phyloP scores from a whole-genome alignment of 2,888 invertebrate genomes.

The Tholera decimalis region DNA sequence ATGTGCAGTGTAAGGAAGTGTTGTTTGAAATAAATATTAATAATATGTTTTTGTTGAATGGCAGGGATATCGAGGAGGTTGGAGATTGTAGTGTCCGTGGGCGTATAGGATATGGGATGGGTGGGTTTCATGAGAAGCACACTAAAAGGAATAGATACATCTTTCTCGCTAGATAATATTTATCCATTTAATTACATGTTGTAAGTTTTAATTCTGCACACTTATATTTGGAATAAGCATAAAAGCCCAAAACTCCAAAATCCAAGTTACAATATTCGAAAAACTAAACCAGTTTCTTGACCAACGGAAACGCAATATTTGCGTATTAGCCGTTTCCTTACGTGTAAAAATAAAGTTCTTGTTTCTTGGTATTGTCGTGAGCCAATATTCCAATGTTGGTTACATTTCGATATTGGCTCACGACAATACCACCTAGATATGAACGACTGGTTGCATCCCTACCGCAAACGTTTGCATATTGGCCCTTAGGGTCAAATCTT shows the following conservation, averaged over 20 bases:
- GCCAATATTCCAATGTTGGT: constrained; percentile 19
- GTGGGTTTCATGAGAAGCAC: neutral
- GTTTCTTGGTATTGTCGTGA: too few species aligned
- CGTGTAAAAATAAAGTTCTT: constrained; percentile 25
- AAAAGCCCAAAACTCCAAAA: constrained; percentile 4
- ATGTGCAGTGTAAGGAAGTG: constrained; percentile 38
- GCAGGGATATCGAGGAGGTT: neutral
- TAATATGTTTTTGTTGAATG: constrained; percentile 42
- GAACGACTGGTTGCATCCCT: neutral
- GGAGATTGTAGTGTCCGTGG: constrained; percentile 8
- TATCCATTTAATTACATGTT: neutral
- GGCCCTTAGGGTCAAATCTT: constrained; percentile 1
- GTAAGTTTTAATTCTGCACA: too few species aligned
- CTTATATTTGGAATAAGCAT: neutral
- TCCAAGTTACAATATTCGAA: constrained; percentile 15
- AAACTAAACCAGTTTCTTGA: constrained; percentile 44
- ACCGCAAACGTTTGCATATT: constrained; percentile 13
- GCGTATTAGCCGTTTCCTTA: constrained; percentile 20
- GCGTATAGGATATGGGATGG: constrained; percentile 3
- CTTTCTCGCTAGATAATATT: neutral
- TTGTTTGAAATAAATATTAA: constrained; percentile 30
- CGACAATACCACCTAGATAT: neutral
- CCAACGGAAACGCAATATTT: constrained; percentile 48
- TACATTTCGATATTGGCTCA: neutral
- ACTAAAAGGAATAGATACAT: neutral